Base-by-base conservation (phyloP, 2,888 invertebrate genomes). In the Electrophaes corylata region DNA sequence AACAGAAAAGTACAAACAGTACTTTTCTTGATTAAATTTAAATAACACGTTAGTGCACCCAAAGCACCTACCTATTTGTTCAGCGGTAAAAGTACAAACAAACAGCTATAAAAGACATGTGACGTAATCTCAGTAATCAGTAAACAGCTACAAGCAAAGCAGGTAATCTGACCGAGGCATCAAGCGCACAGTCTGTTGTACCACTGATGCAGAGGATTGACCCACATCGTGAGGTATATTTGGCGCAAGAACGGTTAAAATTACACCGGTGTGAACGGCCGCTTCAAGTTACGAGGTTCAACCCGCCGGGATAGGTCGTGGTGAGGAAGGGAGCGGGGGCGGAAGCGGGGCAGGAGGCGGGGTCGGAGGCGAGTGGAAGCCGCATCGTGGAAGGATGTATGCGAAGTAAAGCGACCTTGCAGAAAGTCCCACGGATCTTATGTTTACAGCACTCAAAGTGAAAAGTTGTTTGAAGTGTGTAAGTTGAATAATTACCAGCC, bases 201-300 rank as follows among this genome's bases (percentile, higher is more conserved):
- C 41, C 29, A 58, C 57, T 8, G 16, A 16, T 55, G 62, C 57
- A 2, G 37, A 37, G 50, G 60, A 65, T 63, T 63, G 64, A 66
- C 65, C 64, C 54, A 66, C 52, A 60, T 65, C 50, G 41, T 40
- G 31, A 37, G 35, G 47, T 64, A 65, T 57, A 65, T 64, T 65
- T 60, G 60, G 58, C 53, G 46, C 56, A 31, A 50, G 35, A 26
- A 45, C 39, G 45, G 49, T 50, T 57, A 40, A 40, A 50, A 40
- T 57, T 14, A 40, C 40, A 16, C 37, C 56, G 44, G 44, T 57
- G 50, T 57, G 56, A 57, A 50, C 14, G 50, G 4, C 50, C 40
- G 56, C 45, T 19, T 57, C 50, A 50, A 40, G 56, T 50, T 57
- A 57, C 51, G 46, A 31, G 37, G 39, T 29, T 53, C 18, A 31